These are phyloP conservation scores for Lycopodina hypogea DNA, from an alignment of 37 sponge, comb jelly and placozoan species.

Conservation along the genomic window DNA sequence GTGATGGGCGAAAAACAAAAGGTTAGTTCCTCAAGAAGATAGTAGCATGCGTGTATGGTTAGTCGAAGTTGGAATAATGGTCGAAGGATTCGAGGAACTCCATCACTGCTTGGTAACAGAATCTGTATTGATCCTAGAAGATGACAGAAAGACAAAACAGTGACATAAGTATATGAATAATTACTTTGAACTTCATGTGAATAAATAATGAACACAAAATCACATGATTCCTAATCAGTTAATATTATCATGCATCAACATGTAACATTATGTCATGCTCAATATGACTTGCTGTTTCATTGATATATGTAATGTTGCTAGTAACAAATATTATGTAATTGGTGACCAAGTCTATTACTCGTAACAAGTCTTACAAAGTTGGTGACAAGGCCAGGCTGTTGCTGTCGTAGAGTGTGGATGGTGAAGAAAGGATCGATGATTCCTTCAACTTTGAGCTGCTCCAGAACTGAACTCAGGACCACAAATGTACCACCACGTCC, in stretches of 20 bases:
- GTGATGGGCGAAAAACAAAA: too few species aligned
- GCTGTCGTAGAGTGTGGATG: constrained; percentile 66
- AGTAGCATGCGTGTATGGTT: neutral
- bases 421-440: constrained; percentile 71
- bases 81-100: constrained; percentile 87
- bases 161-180: neutral
- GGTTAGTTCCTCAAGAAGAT: too few species aligned
- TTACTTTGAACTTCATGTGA: too few species aligned
- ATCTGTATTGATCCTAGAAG: constrained; percentile 64
- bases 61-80: constrained; percentile 79
- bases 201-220: too few species aligned
- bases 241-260: too few species aligned
- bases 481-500: constrained; percentile 76
- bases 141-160: neutral
- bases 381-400: constrained; percentile 71
- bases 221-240: too few species aligned
- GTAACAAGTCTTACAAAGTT: constrained; percentile 42
- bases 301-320: too few species aligned
- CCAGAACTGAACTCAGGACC: constrained; percentile 55
- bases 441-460: constrained; percentile 78
- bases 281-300: too few species aligned
- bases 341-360: too few species aligned
- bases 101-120: constrained; percentile 64
- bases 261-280: too few species aligned
- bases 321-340: too few species aligned